Evolutionary conservation across 1,140 invertebrate species (phyloP), one percentile per base, ranked within the genome.

Genomic region (Pseudomyrmex pallidus): DNA sequence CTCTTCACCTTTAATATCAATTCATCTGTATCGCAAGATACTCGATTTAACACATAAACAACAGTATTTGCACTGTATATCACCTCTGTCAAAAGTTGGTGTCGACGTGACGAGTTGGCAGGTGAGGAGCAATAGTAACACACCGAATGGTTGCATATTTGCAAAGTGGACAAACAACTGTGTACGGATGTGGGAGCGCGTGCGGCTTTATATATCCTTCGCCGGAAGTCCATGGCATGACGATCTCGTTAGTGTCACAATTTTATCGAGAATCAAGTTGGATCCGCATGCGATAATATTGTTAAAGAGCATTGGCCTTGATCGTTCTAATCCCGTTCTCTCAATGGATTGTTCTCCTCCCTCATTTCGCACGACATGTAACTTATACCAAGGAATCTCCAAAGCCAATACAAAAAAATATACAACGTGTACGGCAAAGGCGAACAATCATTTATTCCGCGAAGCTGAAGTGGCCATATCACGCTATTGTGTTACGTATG

Each of bases 251-350:
- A 89, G 50, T 48, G 44, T 1, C 46, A 85, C 78, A 89, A 89
- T 89, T 89, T 85, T 89, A 89, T 89, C 85, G 9, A 48, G 52
- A 56, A 90, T 90, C 67, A 89, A 83, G 10, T 82, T 84, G 44
- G 59, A 88, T 67, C 66, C 63, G 0, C 59, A 59, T 15, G 80
- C n/a, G 59, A 50, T 56, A 70, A 50, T 63, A 12, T 84, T 74
- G 59, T 63, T 56, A 48, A 89, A 64, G n/a, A 82, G 13, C 22
- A 22, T 62, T 48, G 46, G 52, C 85, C 85, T 89, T 84, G 80
- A 10, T 22, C 57, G 9, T 74, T 12, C 15, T 20, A 44, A 74
- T 87, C 61, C 10, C 67, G 13, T 84, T 83, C 76, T 57, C 64
- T 13, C 44, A 13, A 59, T 48, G 20, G 10, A 15, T 48, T 70